Percentiles rank a stretch among this genome's conserved stretches.
Evolutionary conservation across 53 echinoderm and acorn worm species (phyloP).

Genomic region (Holothuria leucospilota): DNA sequence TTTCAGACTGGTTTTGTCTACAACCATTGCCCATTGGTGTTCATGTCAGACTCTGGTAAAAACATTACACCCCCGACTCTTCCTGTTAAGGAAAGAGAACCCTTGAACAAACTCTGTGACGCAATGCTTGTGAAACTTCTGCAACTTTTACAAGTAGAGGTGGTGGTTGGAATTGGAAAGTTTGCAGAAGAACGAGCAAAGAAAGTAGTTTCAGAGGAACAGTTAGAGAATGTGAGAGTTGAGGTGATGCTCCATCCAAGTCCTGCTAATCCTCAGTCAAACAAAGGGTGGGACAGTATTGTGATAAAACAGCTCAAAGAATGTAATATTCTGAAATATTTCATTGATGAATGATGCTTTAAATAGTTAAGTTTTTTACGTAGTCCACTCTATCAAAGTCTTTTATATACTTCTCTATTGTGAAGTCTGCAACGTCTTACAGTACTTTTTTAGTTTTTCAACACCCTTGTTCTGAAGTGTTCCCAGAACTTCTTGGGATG

Average conservation of each 20-base stretch:
- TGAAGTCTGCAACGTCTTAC: too few relatives aligned
- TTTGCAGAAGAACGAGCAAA: conserved; percentile 83
- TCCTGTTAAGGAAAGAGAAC: conserved; percentile 63
- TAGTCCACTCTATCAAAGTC: too few relatives aligned
- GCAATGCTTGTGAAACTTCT: conserved; percentile 80
- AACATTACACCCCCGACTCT: conserved; percentile 88
- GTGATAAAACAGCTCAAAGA: conserved; percentile 79
- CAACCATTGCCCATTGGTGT: conserved; percentile 95
- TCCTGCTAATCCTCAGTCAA: conserved; percentile 90
- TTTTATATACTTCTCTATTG: too few relatives aligned
- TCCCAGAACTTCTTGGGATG: too few relatives aligned
- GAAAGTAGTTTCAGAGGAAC: conserved; percentile 71
- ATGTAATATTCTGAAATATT: conserved; percentile 80
- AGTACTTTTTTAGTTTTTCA: too few relatives aligned
- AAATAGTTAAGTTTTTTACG: background rate
- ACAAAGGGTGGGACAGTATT: conserved; percentile 92
- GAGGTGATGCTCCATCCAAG: conserved; percentile 88
- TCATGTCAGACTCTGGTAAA: conserved; percentile 87
- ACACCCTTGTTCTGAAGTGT: too few relatives aligned
- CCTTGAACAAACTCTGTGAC: conserved; percentile 78
- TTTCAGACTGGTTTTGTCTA: conserved; percentile 89
- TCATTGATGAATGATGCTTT: conserved; percentile 18
- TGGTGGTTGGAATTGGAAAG: conserved; percentile 92
- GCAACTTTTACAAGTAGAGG: conserved; percentile 69
- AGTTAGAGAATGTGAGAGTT: conserved; percentile 77